Evolutionary conservation across 2,797 vertebrate species (phyloP).

Genomic region (Aplochiton taeniatus): DNA sequence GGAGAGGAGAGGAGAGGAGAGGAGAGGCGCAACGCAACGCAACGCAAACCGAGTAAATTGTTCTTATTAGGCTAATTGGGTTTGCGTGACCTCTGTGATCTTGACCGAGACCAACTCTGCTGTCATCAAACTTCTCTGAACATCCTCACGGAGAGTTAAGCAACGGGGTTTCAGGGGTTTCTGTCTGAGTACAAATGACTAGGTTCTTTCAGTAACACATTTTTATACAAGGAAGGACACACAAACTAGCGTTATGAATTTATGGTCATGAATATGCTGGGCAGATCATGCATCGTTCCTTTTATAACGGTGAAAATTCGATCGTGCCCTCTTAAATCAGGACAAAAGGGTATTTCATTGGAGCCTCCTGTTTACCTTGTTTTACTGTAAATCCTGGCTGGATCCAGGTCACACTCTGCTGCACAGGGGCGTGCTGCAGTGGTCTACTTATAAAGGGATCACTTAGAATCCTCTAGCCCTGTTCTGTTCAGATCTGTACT

Average conservation of each 20-base stretch:
- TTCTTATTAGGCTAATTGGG: conserved; percentile 39
- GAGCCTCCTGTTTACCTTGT: conserved; percentile 28
- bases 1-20: not conserved
- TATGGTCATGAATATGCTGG: no score
- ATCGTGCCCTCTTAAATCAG: conserved; percentile 5
- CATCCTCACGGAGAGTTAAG: not conserved
- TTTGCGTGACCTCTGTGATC: conserved; percentile 21
- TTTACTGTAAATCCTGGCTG: conserved; percentile 29
- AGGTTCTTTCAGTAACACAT: no score
- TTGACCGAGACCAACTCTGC: conserved; percentile 16
- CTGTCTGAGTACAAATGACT: no score
- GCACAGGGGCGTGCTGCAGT: conserved; percentile 60
- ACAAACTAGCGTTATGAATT: no score
- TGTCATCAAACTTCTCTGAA: not conserved
- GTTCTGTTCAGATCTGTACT: conserved; percentile 38
- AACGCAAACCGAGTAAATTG: no score
- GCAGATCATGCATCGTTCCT: no score
- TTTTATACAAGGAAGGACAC: no score
- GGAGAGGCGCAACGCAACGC: not conserved
- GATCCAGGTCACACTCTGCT: conserved; percentile 58
- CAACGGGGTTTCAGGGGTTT: no score
- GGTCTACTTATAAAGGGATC: conserved; percentile 53
- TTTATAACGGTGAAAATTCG: not conserved
- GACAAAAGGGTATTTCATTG: conserved; percentile 1
- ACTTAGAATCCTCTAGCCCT: conserved; percentile 33